Percentiles rank a stretch among this genome's conserved stretches.
Conservation (phyloP, 2,113 vertebrate genomes). For the Mobula birostris region DNA sequence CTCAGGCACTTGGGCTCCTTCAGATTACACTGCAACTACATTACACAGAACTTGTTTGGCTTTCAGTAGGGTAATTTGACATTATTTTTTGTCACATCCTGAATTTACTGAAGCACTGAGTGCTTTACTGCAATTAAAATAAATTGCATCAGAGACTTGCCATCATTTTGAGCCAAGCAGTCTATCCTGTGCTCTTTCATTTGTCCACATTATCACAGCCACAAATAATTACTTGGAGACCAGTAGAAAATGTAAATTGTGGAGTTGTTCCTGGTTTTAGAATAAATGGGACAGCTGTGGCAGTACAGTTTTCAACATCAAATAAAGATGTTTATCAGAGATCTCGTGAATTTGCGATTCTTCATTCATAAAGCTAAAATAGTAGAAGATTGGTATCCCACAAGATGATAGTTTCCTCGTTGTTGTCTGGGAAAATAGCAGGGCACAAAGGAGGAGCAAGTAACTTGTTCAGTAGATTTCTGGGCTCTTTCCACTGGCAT, state of each 20-base stretch:
- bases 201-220: not conserved
- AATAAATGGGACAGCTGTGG: not conserved
- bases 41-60: not conserved
- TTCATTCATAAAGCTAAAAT: no score
- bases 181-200: not conserved
- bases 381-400: no score
- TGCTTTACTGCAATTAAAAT: not conserved
- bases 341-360: no score
- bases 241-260: not conserved
- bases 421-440: no score
- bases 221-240: not conserved
- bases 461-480: no score
- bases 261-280: not conserved
- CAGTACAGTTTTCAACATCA: no score
- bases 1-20: not conserved
- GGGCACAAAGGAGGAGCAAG: no score
- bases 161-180: not conserved
- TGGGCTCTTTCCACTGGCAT: no score
- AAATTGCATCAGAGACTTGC: not conserved
- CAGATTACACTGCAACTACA: not conserved
- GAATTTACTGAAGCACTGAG: not conserved
- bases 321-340: no score
- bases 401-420: no score
- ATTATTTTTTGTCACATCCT: not conserved
- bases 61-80: not conserved